phyloP scores from a whole-genome alignment of 2,113 vertebrate genomes.

The Microcebus tavaratra region DNA sequence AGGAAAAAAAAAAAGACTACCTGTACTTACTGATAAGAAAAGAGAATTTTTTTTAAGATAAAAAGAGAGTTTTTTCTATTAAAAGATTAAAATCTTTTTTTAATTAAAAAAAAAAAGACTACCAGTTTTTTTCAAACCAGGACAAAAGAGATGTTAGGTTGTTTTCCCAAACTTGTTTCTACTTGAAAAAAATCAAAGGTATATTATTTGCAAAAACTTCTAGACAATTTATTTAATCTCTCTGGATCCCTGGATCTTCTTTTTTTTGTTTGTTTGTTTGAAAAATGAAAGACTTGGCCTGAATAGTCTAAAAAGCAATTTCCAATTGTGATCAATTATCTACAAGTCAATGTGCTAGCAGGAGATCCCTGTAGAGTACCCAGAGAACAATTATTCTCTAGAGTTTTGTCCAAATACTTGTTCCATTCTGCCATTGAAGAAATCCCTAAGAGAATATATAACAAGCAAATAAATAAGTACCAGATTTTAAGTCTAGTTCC shows the following conservation, averaged over 20 bases:
- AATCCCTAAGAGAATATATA: slow-evolving; percentile 44
- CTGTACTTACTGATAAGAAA: no score
- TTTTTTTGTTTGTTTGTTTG: background rate
- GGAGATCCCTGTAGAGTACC: slow-evolving; percentile 35
- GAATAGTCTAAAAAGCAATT: slow-evolving; percentile 45
- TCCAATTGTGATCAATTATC: slow-evolving; percentile 20
- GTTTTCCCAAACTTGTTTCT: slow-evolving; percentile 37
- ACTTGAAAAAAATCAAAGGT: slow-evolving; percentile 18
- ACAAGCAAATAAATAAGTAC: slow-evolving; percentile 31
- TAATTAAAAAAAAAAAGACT: background rate
- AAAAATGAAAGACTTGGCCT: background rate
- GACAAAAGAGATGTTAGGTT: background rate
- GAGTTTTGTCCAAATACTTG: slow-evolving; percentile 33
- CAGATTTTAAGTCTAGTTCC: slow-evolving; percentile 52
- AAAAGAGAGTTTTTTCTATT: no score
- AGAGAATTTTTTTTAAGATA: no score
- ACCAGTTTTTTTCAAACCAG: background rate
- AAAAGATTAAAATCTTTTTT: no score
- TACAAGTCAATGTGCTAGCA: slow-evolving; percentile 14
- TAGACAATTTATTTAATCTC: background rate
- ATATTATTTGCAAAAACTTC: slow-evolving; percentile 14
- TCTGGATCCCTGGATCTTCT: background rate
- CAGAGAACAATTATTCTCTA: slow-evolving; percentile 54
- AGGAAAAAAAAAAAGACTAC: no score
- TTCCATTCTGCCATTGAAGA: slow-evolving; percentile 55